Base-by-base conservation (phyloP, 2,797 vertebrate species). In the Denticeps clupeoides region DNA sequence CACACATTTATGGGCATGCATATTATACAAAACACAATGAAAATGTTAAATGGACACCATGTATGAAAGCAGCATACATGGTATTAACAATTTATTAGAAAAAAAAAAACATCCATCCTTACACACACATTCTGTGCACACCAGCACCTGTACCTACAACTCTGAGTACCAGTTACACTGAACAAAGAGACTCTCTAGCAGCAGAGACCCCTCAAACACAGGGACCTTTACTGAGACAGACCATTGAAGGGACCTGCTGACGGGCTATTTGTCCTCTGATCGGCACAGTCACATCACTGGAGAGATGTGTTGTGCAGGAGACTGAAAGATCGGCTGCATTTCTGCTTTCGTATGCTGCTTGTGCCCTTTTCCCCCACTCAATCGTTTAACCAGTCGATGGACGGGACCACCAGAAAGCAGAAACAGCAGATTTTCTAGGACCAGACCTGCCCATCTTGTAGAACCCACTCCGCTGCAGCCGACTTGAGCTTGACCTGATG, bases 11-110 rank as follows among this genome's bases (percentile, higher is more conserved):
- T n/a, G n/a, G n/a, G n/a, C n/a, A n/a, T n/a, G n/a, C n/a, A n/a
- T n/a, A n/a, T n/a, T n/a, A n/a, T n/a, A n/a, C n/a, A n/a, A n/a
- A n/a, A n/a, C n/a, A n/a, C n/a, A n/a, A n/a, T n/a, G n/a, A n/a
- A n/a, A n/a, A n/a, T n/a, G n/a, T n/a, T 23, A 18, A 8, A 38
- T 47, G 31, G 13, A 18, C n/a, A 38, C 28, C 59, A 59, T 51
- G 59, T 59, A 55, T 59, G 45, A 11, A 5, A 19, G 32, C 4
- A n/a, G 48, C 51, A 59, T 59, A 59, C 57, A 59, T 59, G 57
- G 49, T 7, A 26, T 2, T 38, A n/a, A 12, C 4, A 15, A 7
- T 21, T 24, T 38, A 19, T 41, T 5, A 42, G 22, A 42, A 41
- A 19, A 16, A 28, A 7, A 33, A 21, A 15, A 23, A 10, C 29